Percentiles rank a stretch among this genome's conserved stretches.
Conservation (phyloP, 2,888 invertebrate genomes). For the Archips xylosteana region DNA sequence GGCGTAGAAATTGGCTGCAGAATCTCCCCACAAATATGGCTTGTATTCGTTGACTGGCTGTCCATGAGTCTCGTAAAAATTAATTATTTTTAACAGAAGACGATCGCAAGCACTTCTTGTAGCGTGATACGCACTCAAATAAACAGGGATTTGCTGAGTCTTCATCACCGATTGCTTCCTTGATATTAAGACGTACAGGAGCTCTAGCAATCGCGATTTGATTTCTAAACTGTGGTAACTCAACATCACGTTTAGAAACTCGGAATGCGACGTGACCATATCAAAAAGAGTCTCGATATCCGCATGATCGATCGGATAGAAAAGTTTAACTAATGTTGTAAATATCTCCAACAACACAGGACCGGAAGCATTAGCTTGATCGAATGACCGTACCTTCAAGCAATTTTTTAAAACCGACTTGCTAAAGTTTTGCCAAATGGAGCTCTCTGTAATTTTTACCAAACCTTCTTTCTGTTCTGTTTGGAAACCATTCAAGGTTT, state of each 20-base stretch:
- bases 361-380: constrained; percentile 64
- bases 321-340: constrained; percentile 82
- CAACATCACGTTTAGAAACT: constrained; percentile 89
- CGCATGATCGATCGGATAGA: constrained; percentile 80
- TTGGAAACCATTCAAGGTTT: constrained; percentile 58
- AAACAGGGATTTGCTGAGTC: constrained; percentile 89
- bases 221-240: constrained; percentile 77
- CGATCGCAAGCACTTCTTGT: constrained; percentile 89
- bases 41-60: constrained; percentile 88
- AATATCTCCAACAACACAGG: constrained; percentile 84
- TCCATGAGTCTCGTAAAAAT: constrained; percentile 89
- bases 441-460: constrained; percentile 74
- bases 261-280: constrained; percentile 91
- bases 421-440: constrained; percentile 86
- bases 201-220: constrained; percentile 87
- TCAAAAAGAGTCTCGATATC: constrained; percentile 87
- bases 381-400: constrained; percentile 77
- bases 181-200: constrained; percentile 87
- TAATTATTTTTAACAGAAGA: constrained; percentile 88
- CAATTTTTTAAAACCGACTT: constrained; percentile 89
- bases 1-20: constrained; percentile 92
- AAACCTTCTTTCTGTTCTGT: constrained; percentile 63
- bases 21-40: constrained; percentile 94
- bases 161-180: constrained; percentile 88
- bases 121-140: constrained; percentile 92